Percentiles rank a stretch among this genome's conserved stretches.
Conservation (phyloP, 2,797 vertebrate species). For the Cuculus canorus region DNA sequence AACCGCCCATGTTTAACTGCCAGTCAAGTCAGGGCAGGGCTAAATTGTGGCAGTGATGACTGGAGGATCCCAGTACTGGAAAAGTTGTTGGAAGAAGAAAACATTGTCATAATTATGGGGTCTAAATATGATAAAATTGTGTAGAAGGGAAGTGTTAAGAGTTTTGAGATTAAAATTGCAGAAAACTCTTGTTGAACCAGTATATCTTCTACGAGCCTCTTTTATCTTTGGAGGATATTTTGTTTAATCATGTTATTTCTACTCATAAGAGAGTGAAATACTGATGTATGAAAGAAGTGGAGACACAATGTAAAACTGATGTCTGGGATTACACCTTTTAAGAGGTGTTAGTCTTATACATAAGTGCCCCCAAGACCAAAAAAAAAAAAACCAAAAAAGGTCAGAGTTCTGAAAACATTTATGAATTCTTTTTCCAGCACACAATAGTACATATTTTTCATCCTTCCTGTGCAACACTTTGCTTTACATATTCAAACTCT, state of each 20-base stretch:
- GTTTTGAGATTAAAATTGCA: background rate
- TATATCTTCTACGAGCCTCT: background rate
- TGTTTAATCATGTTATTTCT: background rate
- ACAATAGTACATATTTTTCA: background rate
- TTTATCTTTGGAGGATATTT: background rate
- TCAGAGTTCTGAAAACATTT: background rate
- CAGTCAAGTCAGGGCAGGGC: too few species aligned
- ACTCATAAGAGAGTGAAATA: background rate
- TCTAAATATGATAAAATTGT: background rate
- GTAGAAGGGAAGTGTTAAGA: background rate
- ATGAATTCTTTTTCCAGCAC: background rate
- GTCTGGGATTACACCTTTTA: background rate
- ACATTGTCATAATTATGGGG: background rate
- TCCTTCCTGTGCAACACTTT: background rate
- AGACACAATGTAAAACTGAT: background rate
- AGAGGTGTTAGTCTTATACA: background rate
- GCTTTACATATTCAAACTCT: background rate
- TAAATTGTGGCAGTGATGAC: background rate
- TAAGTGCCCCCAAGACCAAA: background rate
- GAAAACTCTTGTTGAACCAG: background rate
- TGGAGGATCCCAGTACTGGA: background rate
- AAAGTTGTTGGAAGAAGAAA: background rate
- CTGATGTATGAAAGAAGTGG: background rate
- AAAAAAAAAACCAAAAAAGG: background rate
- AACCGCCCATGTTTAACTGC: too few species aligned